Percentiles rank a stretch among this genome's conserved stretches.
Evolutionary conservation across 2,888 invertebrate species (phyloP).

Genomic region (Agrotis exclamationis): DNA sequence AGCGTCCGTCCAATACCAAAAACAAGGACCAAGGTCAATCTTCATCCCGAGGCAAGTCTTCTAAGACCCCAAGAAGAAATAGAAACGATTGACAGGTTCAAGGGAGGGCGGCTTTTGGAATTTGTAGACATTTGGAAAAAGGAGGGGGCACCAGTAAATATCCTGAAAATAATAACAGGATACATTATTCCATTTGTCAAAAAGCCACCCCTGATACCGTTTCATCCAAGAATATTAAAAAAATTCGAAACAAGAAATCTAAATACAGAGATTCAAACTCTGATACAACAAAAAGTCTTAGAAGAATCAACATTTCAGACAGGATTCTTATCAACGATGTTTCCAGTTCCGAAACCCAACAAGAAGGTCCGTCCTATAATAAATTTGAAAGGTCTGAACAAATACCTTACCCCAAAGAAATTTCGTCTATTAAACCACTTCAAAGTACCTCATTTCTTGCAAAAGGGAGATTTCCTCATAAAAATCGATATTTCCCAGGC

Average conservation of each 20-base stretch:
- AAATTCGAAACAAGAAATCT: constrained; percentile 4
- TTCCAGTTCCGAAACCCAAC: constrained; percentile 12
- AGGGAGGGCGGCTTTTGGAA: background rate
- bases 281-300: background rate
- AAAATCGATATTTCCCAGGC: constrained; percentile 8
- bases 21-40: constrained; percentile 7
- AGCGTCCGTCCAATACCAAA: background rate
- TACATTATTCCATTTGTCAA: background rate
- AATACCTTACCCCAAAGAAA: background rate
- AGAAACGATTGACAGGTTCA: background rate
- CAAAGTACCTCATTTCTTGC: background rate
- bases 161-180: background rate
- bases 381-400: background rate
- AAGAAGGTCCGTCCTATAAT: background rate
- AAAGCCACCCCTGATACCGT: background rate
- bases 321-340: constrained; percentile 5
- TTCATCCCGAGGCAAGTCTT: background rate
- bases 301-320: background rate
- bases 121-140: constrained; percentile 3
- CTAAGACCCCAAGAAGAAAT: constrained; percentile 3
- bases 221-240: background rate
- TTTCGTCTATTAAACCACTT: constrained; percentile 5
- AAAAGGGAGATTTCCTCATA: constrained; percentile 10
- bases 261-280: constrained; percentile 4
- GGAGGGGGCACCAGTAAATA: constrained; percentile 9